phyloP scores from a whole-genome alignment of 1,140 invertebrate genomes.

The Apis cerana region DNA sequence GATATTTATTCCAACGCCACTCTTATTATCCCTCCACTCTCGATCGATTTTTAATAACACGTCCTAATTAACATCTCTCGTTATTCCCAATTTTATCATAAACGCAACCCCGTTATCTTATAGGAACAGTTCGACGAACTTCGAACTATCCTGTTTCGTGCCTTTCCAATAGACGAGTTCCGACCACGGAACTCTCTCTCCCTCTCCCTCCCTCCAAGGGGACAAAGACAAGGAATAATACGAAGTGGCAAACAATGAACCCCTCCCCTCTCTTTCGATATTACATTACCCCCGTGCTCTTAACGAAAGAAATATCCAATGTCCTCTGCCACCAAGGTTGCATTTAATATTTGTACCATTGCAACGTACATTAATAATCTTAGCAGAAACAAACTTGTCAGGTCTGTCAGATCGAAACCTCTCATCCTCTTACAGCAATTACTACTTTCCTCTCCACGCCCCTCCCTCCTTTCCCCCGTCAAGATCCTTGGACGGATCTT shows the following conservation, averaged over 20 bases:
- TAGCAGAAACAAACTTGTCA: no score
- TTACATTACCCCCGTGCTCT: constrained; percentile 4
- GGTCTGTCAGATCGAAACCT: no score
- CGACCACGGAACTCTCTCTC: neutral
- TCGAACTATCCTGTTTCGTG: constrained; percentile 17
- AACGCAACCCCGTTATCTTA: neutral
- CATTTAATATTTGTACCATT: neutral
- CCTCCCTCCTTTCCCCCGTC: no score
- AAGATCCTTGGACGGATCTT: no score
- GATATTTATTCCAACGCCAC: no score
- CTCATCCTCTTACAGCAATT: no score
- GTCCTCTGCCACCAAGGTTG: neutral
- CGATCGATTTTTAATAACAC: neutral
- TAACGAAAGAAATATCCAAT: constrained; percentile 24
- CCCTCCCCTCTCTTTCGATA: neutral
- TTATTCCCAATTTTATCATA: neutral
- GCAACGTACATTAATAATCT: no score
- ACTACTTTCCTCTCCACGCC: no score
- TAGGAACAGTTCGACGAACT: constrained; percentile 7
- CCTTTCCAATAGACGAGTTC: constrained; percentile 11
- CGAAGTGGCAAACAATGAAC: constrained; percentile 31
- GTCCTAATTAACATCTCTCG: no score
- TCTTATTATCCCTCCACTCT: no score
- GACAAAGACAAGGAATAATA: constrained; percentile 43
- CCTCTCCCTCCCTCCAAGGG: neutral